phyloP scores from a whole-genome alignment of 2,888 invertebrate genomes.

The Diarsia mendica region DNA sequence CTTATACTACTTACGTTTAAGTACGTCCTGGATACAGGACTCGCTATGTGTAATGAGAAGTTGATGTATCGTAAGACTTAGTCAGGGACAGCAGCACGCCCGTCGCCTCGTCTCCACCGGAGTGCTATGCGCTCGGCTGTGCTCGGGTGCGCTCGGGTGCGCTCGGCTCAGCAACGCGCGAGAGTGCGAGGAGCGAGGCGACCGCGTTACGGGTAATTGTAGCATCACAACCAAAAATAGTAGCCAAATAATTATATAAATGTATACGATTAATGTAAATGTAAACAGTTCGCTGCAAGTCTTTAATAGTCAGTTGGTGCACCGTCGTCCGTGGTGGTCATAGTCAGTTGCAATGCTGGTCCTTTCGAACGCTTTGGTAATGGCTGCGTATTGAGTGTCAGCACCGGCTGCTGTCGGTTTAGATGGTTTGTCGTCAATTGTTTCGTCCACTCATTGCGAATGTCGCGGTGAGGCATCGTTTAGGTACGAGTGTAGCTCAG shows the following conservation, averaged over 20 bases:
- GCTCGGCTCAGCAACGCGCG: background rate
- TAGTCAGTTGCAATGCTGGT: constrained; percentile 26
- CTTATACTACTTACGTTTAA: constrained; percentile 27
- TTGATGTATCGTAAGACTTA: constrained; percentile 20
- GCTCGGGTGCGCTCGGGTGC: background rate
- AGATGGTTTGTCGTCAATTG: constrained; percentile 6
- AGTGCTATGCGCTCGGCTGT: background rate
- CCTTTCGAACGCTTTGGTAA: constrained; percentile 33
- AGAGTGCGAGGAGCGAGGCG: constrained; percentile 23
- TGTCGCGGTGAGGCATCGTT: constrained; percentile 11
- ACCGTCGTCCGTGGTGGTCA: constrained; percentile 7
- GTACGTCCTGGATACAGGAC: constrained; percentile 48
- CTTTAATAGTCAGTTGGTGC: constrained; percentile 23
- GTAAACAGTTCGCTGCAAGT: constrained; percentile 23
- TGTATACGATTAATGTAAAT: constrained; percentile 60
- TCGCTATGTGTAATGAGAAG: constrained; percentile 23
- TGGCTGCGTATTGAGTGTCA: constrained; percentile 31
- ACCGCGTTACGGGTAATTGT: constrained; percentile 37
- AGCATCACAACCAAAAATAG: constrained; percentile 60
- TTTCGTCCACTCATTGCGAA: background rate
- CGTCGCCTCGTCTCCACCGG: constrained; percentile 8
- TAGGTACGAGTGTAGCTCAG: background rate
- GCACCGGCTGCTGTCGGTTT: background rate
- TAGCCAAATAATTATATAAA: constrained; percentile 61
- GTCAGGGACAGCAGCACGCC: constrained; percentile 22